A percentile compares a stretch with the other conserved stretches of the same genome.
Evolutionary conservation across 2,888 invertebrate species (phyloP).

Genomic region (Pogonocherus hispidulus): DNA sequence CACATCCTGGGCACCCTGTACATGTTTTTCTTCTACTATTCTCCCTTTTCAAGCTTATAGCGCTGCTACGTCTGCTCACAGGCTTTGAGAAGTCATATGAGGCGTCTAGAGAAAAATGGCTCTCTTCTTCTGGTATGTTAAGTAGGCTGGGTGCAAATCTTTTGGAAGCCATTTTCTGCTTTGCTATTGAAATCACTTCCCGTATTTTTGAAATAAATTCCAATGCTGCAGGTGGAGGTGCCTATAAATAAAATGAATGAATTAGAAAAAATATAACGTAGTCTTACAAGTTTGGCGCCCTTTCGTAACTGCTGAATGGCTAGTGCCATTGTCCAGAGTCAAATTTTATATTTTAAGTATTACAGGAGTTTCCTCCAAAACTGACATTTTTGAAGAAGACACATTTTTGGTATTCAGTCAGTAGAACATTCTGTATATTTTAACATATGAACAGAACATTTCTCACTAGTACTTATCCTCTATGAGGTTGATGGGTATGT

Average conservation of each 20-base stretch:
- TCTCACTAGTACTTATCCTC: too few species aligned
- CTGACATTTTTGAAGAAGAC: too few species aligned
- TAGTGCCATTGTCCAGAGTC: too few species aligned
- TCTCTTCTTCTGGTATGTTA: constrained; percentile 87
- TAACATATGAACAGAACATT: too few species aligned
- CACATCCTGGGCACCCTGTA: constrained; percentile 80
- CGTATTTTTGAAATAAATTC: constrained; percentile 91
- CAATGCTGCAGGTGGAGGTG: constrained; percentile 90
- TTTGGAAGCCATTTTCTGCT: constrained; percentile 88
- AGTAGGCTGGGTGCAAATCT: constrained; percentile 83
- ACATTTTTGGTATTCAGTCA: too few species aligned
- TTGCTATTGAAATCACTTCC: constrained; percentile 91
- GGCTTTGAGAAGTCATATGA: constrained; percentile 67
- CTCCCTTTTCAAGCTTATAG: constrained; percentile 74
- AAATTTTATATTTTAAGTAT: too few species aligned
- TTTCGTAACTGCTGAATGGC: too few species aligned
- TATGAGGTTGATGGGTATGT: too few species aligned
- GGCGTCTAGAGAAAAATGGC: constrained; percentile 69
- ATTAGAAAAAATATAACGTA: background rate
- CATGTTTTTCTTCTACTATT: constrained; percentile 75
- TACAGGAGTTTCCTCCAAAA: too few species aligned
- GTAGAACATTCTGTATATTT: too few species aligned
- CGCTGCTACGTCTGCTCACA: constrained; percentile 71
- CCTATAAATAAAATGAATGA: constrained; percentile 76
- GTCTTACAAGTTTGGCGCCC: background rate